These are phyloP conservation scores for Polyommatus icarus DNA, from an alignment of 2,888 invertebrate genomes.

Conservation along the genomic window DNA sequence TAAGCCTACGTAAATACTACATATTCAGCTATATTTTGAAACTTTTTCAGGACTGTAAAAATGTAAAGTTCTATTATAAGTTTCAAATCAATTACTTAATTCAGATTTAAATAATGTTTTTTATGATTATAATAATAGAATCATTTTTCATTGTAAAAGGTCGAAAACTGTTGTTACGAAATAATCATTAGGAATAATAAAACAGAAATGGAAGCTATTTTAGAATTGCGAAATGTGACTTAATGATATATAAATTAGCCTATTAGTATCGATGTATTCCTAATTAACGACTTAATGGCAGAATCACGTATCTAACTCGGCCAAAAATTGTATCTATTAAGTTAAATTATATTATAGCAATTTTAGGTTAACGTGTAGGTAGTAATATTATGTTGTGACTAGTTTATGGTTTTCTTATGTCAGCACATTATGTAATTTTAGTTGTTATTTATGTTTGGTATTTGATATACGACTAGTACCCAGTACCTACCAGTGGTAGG, in stretches of 20 bases:
- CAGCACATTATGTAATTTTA: background rate
- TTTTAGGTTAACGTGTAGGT: background rate
- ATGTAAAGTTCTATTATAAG: background rate
- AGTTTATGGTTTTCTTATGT: background rate
- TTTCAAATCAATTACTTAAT: background rate
- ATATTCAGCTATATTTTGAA: too few species aligned
- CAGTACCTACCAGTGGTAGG: background rate
- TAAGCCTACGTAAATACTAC: too few species aligned
- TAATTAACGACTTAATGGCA: slow-evolving; percentile 4
- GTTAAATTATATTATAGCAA: background rate
- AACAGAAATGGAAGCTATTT: slow-evolving; percentile 2
- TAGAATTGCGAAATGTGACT: background rate
- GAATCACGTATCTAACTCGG: background rate
- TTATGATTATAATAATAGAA: background rate
- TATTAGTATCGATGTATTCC: background rate
- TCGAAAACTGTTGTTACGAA: background rate
- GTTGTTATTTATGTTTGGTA: background rate
- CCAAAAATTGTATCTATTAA: background rate
- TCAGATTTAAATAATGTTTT: background rate
- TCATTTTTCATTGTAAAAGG: background rate
- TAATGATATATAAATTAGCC: slow-evolving; percentile 13
- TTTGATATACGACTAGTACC: background rate
- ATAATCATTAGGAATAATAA: slow-evolving; percentile 7
- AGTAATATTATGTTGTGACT: background rate
- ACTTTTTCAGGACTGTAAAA: too few species aligned